Base-by-base conservation (phyloP, 2,113 vertebrate genomes). In the Struthidea cinerea region DNA sequence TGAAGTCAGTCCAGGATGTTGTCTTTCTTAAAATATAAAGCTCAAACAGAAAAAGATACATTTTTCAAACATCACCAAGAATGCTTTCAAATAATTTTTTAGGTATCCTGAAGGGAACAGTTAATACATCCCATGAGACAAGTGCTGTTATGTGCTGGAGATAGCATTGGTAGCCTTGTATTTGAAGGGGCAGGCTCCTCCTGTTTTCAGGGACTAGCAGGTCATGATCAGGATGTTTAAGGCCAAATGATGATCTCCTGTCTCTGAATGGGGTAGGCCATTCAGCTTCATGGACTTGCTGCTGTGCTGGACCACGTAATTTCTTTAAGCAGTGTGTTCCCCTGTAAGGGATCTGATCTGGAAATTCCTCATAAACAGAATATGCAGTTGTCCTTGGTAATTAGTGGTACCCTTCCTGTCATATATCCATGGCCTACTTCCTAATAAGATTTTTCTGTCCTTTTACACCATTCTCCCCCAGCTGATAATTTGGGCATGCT, bases 281-380 rank as follows among this genome's bases (percentile, higher is more conserved):
- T 23, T 88, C 47, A 47, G 16, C 52, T 75, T 53, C 41, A 52
- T 32, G 2, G 5, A 8, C 42, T 30, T 85, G 22, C 69, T 84
- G 46, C 70, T 84, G 44, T 46, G 42, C 32, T 49, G 56, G n/a
- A 67, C 30, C 57, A n/a, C 6, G 1, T 26, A n/a, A n/a, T 21
- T 44, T 75, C 56, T 83, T 61, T 50, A 16, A 42, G 35, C 13
- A 76, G 7, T 0, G 0, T 32, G 16, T 64, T 3, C 20, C 8
- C 39, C 9, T 68, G 21, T 59, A 39, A 73, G 28, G 32, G 47
- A 50, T 52, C 18, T 47, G 59, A 28, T 79, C 9, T 55, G 35
- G 35, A 47, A 75, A 49, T 76, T 47, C 32, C 35, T 80, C 76
- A 37, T 42, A 79, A 57, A 52, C 19, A 41, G 57, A 59, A 12